A percentile compares a stretch with the other conserved stretches of the same genome.
phyloP scores from a whole-genome alignment of 2,797 vertebrate genomes.

The Eupleurogrammus muticus region DNA sequence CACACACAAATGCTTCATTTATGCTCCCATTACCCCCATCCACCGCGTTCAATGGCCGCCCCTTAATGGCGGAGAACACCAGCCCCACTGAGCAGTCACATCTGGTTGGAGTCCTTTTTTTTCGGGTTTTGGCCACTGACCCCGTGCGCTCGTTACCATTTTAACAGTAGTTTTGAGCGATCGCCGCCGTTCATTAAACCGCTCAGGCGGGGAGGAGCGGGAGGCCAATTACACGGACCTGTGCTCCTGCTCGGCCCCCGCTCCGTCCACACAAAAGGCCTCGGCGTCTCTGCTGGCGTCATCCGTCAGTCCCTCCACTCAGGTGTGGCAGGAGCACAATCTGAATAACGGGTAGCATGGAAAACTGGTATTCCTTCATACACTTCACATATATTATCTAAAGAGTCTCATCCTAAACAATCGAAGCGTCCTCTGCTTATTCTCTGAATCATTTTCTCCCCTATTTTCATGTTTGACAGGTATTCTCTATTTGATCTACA shows the following conservation, averaged over 20 bases:
- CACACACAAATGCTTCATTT: conserved; percentile 35
- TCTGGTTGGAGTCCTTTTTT: conserved; percentile 52
- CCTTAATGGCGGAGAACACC: conserved; percentile 41
- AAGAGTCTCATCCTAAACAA: not conserved
- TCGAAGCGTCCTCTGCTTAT: conserved; percentile 12
- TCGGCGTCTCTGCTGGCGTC: conserved; percentile 30
- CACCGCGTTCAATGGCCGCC: conserved; percentile 30
- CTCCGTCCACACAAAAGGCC: conserved; percentile 51
- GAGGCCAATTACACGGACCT: conserved; percentile 74
- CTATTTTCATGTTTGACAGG: conserved; percentile 19
- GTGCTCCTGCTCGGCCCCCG: conserved; percentile 48
- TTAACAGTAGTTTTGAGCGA: conserved; percentile 62
- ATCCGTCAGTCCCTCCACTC: not conserved
- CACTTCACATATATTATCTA: not conserved
- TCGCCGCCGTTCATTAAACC: conserved; percentile 70
- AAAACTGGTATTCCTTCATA: conserved; percentile 10
- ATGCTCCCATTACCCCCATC: conserved; percentile 44
- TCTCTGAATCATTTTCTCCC: conserved; percentile 25
- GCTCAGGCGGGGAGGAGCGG: conserved; percentile 43
- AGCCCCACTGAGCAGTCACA: conserved; percentile 42
- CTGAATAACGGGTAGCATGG: conserved; percentile 12
- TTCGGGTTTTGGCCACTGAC: conserved; percentile 36
- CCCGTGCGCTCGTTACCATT: conserved; percentile 61
- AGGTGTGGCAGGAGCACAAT: conserved; percentile 27
- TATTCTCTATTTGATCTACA: conserved; percentile 45